Conservation (phyloP, 2,888 invertebrate genomes). For the Ommatoiulus sabulosus region DNA sequence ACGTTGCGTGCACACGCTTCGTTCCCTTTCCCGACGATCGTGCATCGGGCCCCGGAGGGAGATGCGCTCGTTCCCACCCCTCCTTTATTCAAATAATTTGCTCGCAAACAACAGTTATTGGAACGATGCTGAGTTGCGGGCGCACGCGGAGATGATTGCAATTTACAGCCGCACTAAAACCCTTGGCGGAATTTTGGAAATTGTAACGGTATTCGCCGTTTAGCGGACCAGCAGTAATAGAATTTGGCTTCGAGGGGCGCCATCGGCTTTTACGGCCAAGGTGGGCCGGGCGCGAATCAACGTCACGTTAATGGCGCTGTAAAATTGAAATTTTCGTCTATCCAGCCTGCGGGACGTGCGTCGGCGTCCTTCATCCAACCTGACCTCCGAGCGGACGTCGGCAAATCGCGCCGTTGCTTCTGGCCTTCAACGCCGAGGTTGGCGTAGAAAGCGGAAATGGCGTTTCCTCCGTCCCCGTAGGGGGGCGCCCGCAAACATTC, state of each 20-base stretch:
- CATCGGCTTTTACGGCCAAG: slow-evolving; percentile 7
- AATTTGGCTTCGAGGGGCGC: background rate
- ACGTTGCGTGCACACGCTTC: background rate
- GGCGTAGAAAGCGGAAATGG: background rate
- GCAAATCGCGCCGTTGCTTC: background rate
- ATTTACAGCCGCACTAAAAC: background rate
- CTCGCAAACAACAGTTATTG: slow-evolving; percentile 16
- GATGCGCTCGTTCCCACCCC: background rate
- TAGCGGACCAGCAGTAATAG: background rate
- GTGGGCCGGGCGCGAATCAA: slow-evolving; percentile 11
- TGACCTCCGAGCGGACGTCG: background rate
- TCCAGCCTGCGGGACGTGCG: too few relatives aligned
- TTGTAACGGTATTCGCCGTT: background rate
- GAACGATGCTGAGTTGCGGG: background rate
- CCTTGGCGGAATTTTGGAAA: background rate
- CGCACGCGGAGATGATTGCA: slow-evolving; percentile 4
- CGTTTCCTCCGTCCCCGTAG: background rate
- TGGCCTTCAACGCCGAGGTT: background rate
- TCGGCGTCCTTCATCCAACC: background rate
- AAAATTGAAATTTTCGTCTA: background rate
- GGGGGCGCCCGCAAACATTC: background rate
- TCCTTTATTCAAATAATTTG: slow-evolving; percentile 31
- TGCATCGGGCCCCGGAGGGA: background rate
- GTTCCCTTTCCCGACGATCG: background rate
- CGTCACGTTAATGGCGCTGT: background rate